Conservation (phyloP, 2,113 vertebrate species). For the Chloroceryle aenea region DNA sequence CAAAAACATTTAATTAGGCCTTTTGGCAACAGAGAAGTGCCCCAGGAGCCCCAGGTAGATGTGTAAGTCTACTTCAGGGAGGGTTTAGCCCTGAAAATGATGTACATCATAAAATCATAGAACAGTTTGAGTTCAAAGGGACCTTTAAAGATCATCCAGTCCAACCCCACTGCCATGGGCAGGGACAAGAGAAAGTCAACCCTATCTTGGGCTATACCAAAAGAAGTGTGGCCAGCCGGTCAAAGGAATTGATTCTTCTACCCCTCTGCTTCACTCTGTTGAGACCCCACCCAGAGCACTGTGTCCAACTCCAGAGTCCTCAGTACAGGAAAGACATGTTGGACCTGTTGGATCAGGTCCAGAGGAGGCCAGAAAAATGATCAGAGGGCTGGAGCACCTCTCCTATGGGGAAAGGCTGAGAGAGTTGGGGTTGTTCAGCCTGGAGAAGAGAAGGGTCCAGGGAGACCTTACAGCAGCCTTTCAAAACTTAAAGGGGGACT, state of each 20-base stretch:
- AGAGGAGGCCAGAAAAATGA: too few relatives aligned
- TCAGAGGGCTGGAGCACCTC: neutral
- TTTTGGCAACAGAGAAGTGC: neutral
- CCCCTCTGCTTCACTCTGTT: neutral
- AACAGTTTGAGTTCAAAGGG: neutral
- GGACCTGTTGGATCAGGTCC: neutral
- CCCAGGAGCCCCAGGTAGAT: neutral
- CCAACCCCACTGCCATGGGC: neutral
- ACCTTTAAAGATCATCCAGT: neutral
- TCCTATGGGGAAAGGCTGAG: neutral
- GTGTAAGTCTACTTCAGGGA: neutral
- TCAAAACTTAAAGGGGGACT: neutral
- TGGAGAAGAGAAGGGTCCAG: neutral
- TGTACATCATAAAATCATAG: neutral
- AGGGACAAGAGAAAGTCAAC: neutral
- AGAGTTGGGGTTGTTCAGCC: neutral
- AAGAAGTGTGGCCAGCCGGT: neutral
- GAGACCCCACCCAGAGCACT: neutral
- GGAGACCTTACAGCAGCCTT: neutral
- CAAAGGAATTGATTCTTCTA: too few relatives aligned
- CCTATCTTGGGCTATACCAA: neutral
- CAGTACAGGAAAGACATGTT: neutral
- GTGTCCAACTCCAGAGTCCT: neutral
- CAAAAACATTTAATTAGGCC: neutral
- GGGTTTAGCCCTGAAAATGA: neutral